Evolutionary conservation across 2,888 invertebrate species (phyloP).

Genomic region (Myopa testacea): DNA sequence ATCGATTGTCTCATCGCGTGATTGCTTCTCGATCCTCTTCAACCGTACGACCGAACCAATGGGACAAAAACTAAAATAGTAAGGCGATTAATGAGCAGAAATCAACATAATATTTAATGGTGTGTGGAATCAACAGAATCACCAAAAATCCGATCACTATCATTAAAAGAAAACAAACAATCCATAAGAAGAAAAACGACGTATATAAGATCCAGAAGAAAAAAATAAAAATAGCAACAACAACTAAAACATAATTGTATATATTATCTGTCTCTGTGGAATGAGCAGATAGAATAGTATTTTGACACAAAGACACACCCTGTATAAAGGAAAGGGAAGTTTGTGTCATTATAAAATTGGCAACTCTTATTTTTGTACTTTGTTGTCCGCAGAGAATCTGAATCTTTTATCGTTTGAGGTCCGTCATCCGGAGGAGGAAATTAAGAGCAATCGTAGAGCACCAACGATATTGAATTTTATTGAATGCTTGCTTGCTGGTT

Average conservation of each 20-base stretch:
- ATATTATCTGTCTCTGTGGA: too few relatives aligned
- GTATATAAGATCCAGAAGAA: too few relatives aligned
- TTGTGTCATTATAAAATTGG: neutral
- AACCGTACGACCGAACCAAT: too few relatives aligned
- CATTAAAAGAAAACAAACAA: too few relatives aligned
- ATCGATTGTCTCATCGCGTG: neutral
- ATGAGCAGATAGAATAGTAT: too few relatives aligned
- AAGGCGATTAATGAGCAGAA: conserved; percentile 4
- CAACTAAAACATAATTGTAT: too few relatives aligned
- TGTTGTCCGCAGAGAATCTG: neutral
- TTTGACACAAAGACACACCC: too few relatives aligned
- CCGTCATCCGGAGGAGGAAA: neutral
- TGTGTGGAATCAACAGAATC: neutral
- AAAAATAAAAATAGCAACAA: too few relatives aligned
- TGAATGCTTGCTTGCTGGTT: conserved; percentile 13
- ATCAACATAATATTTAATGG: too few relatives aligned
- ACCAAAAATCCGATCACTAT: neutral
- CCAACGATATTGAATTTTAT: conserved; percentile 1
- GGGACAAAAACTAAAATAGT: neutral
- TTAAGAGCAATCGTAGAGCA: neutral
- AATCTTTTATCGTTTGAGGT: neutral
- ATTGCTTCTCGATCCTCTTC: neutral
- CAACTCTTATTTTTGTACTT: neutral
- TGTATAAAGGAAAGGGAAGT: too few relatives aligned
- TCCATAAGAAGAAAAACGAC: too few relatives aligned